A percentile compares a stretch with the other conserved stretches of the same genome.
Conservation (phyloP, 92 coral and sea anemone genomes). For the Palythoa grandiflora region DNA sequence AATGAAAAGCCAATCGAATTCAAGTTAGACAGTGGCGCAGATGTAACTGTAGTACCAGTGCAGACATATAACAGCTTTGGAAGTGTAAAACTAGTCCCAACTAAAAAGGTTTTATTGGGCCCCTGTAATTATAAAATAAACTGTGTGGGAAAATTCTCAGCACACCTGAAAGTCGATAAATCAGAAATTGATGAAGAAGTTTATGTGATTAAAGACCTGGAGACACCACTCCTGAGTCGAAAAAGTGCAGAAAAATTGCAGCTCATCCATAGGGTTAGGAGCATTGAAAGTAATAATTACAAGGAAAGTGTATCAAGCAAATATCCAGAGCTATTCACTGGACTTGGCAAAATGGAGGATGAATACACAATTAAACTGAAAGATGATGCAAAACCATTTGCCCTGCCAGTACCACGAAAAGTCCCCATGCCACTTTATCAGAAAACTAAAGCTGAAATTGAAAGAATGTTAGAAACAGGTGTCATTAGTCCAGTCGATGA, state of each 20-base stretch:
- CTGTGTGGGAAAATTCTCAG: constrained; percentile 56
- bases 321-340: constrained; percentile 67
- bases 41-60: constrained; percentile 64
- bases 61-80: constrained; percentile 24
- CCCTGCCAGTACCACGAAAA: constrained; percentile 56
- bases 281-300: constrained; percentile 40
- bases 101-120: constrained; percentile 54
- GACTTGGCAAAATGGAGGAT: constrained; percentile 62
- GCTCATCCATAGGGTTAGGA: constrained; percentile 37
- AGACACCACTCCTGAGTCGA: constrained; percentile 67
- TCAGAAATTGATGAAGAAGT: constrained; percentile 34
- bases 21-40: constrained; percentile 67
- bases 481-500: constrained; percentile 55
- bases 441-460: constrained; percentile 50
- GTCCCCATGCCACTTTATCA: constrained; percentile 56
- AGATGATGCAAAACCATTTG: constrained; percentile 61
- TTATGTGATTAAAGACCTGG: constrained; percentile 52
- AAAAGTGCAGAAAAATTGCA: constrained; percentile 53
- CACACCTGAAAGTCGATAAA: constrained; percentile 33
- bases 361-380: constrained; percentile 61
- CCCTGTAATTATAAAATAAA: constrained; percentile 59
- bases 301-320: constrained; percentile 32
- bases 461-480: constrained; percentile 53
- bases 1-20: constrained; percentile 45
- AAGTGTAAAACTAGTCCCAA: constrained; percentile 31